Conservation (phyloP, 2,888 invertebrate genomes). For the Sipha maydis region DNA sequence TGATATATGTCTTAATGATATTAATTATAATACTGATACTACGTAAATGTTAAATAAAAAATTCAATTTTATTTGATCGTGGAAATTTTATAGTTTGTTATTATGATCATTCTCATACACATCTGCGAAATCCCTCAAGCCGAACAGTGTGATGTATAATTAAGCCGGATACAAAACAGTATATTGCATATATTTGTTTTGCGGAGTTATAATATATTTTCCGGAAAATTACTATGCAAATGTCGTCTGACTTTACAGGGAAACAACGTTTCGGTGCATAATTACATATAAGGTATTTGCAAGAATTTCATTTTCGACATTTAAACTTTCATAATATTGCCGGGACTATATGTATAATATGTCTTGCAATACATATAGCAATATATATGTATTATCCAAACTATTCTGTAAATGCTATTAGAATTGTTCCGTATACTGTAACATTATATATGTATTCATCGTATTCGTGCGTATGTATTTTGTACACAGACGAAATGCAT, state of each 20-base stretch:
- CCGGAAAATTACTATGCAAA: conserved; percentile 5
- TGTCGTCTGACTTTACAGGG: not conserved
- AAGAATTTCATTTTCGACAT: not conserved
- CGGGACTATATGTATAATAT: not conserved
- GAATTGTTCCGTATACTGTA: not conserved
- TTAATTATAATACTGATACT: not conserved
- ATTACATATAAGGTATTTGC: not conserved
- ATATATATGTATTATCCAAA: not conserved
- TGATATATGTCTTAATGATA: not conserved
- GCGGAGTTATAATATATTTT: conserved; percentile 9
- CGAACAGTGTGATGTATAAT: not conserved
- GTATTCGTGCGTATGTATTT: not conserved
- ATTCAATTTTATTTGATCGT: not conserved
- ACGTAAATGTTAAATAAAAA: not conserved
- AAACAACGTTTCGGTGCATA: not conserved
- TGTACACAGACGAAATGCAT: too few relatives aligned
- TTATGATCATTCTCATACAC: not conserved
- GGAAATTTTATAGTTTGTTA: not conserved
- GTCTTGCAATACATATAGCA: not conserved
- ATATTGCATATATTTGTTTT: not conserved
- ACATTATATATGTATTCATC: not conserved
- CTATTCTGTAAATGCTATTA: not conserved
- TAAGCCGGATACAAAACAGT: not conserved
- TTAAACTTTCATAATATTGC: not conserved
- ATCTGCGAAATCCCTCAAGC: not conserved